These are phyloP conservation scores for Falco biarmicus DNA, from an alignment of 2,797 vertebrate genomes.

Conservation along the genomic window DNA sequence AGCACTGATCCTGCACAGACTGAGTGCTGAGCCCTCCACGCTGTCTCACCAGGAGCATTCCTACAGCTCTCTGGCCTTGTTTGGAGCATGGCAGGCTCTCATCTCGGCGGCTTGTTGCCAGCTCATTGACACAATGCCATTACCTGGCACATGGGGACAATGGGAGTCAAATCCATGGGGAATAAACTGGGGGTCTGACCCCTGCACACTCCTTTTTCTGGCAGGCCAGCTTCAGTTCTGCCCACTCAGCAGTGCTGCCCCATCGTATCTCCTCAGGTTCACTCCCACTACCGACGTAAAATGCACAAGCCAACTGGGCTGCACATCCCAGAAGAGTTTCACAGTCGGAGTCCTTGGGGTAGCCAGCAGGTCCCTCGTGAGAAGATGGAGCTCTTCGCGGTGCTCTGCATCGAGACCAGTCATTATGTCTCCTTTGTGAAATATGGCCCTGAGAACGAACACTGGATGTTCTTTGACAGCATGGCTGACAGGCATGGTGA, in stretches of 20 bases:
- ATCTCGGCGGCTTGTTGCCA: not conserved
- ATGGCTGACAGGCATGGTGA: slow-evolving; percentile 91
- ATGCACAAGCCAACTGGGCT: slow-evolving; percentile 68
- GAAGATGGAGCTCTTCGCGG: slow-evolving; percentile 88
- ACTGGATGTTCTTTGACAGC: slow-evolving; percentile 95
- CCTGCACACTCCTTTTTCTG: too few species aligned
- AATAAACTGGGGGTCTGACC: not conserved
- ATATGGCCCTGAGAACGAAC: slow-evolving; percentile 78
- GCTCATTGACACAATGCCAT: too few species aligned
- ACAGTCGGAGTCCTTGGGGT: not conserved
- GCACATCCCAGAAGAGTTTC: slow-evolving; percentile 74
- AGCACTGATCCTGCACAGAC: not conserved
- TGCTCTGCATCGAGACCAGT: slow-evolving; percentile 93
- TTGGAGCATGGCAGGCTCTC: not conserved
- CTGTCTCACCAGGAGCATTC: not conserved
- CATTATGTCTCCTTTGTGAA: slow-evolving; percentile 93
- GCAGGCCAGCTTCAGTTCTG: not conserved
- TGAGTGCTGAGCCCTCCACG: not conserved
- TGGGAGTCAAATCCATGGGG: not conserved
- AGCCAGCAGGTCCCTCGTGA: slow-evolving; percentile 75
- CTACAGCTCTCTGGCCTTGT: not conserved
- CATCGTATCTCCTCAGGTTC: slow-evolving; percentile 75
- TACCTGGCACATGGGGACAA: not conserved
- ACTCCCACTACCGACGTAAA: slow-evolving; percentile 78
- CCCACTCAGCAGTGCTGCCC: rapidly evolving